Conservation (phyloP, 2,797 vertebrate species). For the Liasis olivaceus region DNA sequence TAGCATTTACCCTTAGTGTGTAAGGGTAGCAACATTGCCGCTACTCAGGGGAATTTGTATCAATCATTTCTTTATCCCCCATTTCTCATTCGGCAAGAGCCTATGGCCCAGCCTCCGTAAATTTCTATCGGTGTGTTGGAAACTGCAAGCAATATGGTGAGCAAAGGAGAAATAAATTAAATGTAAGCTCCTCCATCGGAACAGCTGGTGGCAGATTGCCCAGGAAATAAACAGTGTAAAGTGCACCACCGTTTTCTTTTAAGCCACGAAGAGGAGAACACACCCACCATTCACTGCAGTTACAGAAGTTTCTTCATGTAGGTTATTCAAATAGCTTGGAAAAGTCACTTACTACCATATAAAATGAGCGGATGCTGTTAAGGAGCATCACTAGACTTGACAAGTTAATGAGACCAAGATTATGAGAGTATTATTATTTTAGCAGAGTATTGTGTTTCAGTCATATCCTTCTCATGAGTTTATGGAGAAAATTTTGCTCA, state of each 20-base stretch:
- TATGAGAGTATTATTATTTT: slow-evolving; percentile 67
- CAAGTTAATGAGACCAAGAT: slow-evolving; percentile 67
- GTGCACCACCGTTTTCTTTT: not conserved
- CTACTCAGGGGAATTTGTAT: slow-evolving; percentile 21
- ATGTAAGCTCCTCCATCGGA: slow-evolving; percentile 4
- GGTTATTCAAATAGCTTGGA: slow-evolving; percentile 40
- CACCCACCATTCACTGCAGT: slow-evolving; percentile 38
- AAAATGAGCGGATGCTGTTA: slow-evolving; percentile 62
- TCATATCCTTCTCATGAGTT: slow-evolving; percentile 55
- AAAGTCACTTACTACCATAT: slow-evolving; percentile 56
- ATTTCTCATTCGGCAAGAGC: slow-evolving; percentile 1
- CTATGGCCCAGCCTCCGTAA: not conserved
- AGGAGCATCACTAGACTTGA: slow-evolving; percentile 61
- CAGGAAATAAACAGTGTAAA: slow-evolving; percentile 36
- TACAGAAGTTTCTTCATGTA: slow-evolving; percentile 43
- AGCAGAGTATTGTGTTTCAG: slow-evolving; percentile 65
- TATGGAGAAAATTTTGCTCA: slow-evolving; percentile 61
- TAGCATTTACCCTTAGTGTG: not conserved
- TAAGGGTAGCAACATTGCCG: not conserved
- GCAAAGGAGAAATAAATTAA: slow-evolving; percentile 42
- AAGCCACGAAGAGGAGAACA: not conserved
- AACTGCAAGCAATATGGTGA: slow-evolving; percentile 16
- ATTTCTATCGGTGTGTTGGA: slow-evolving; percentile 1
- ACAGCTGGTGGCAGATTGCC: slow-evolving; percentile 11
- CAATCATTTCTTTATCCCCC: not conserved